Conservation (phyloP, 2,888 invertebrate genomes). For the Tyria jacobaeae region DNA sequence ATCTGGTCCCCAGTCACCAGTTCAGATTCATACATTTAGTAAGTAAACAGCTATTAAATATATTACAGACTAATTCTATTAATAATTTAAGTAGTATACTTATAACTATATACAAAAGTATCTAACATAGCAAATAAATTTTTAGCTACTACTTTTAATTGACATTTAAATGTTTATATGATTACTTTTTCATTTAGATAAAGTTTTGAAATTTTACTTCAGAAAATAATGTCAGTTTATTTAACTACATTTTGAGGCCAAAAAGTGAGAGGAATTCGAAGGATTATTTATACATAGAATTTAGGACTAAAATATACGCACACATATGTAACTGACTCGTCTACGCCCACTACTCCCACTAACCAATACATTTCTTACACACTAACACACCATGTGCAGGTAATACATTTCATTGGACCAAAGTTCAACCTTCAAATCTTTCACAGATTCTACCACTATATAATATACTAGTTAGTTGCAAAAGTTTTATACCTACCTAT, state of each 20-base stretch:
- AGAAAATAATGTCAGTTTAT: conserved; percentile 21
- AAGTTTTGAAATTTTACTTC: not conserved
- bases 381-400: conserved; percentile 81
- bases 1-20: conserved; percentile 79
- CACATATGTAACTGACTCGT: conserved; percentile 29
- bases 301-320: conserved; percentile 31
- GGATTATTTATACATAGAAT: conserved; percentile 26
- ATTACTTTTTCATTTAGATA: not conserved
- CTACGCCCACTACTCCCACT: conserved; percentile 28
- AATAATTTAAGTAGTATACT: conserved; percentile 50
- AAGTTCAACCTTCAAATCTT: conserved; percentile 84
- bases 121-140: conserved; percentile 13
- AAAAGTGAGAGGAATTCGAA: conserved; percentile 19
- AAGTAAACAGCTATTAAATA: conserved; percentile 38
- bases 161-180: conserved; percentile 35
- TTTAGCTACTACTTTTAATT: conserved; percentile 31
- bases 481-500: conserved; percentile 49
- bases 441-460: conserved; percentile 58
- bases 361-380: conserved; percentile 55
- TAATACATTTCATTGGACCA: conserved; percentile 85
- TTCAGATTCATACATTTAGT: conserved; percentile 56
- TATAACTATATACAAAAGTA: conserved; percentile 42
- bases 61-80: conserved; percentile 37
- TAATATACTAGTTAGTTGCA: conserved; percentile 45
- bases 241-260: conserved; percentile 1